A percentile compares a stretch with the other conserved stretches of the same genome.
Conservation (phyloP, 2,888 invertebrate species). For the Drosophila yooni region DNA sequence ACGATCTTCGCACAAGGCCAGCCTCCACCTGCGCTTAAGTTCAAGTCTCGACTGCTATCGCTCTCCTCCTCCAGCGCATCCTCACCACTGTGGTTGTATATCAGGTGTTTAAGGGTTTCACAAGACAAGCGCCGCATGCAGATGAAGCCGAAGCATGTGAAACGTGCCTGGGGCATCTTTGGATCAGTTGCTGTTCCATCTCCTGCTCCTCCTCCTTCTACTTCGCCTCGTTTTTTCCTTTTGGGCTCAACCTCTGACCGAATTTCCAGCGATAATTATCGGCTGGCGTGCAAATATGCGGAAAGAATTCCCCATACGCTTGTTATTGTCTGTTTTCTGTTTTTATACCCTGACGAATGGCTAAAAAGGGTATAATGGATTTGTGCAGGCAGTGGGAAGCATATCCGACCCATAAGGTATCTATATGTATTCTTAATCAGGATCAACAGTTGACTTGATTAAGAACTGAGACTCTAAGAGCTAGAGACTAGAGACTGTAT, state of each 20-base stretch:
- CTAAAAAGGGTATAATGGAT: not conserved
- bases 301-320: constrained; percentile 54
- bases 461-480: not conserved
- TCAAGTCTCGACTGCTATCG: not conserved
- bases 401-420: not conserved
- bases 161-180: constrained; percentile 39
- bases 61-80: not conserved
- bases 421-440: too few species aligned
- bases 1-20: constrained; percentile 44
- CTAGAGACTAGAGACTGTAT: not conserved
- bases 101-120: constrained; percentile 80
- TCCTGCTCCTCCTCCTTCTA: not conserved
- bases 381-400: not conserved
- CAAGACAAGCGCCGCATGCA: constrained; percentile 69
- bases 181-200: constrained; percentile 9
- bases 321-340: constrained; percentile 39
- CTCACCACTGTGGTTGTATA: constrained; percentile 37
- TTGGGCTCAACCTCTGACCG: constrained; percentile 82
- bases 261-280: constrained; percentile 83
- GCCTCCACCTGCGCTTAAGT: constrained; percentile 60
- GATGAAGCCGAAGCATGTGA: constrained; percentile 55
- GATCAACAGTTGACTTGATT: too few species aligned
- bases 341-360: not conserved
- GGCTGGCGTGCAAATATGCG: constrained; percentile 84
- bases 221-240: constrained; percentile 9